phyloP scores from a whole-genome alignment of 1,140 invertebrate genomes.

The Coboldia fuscipes region DNA sequence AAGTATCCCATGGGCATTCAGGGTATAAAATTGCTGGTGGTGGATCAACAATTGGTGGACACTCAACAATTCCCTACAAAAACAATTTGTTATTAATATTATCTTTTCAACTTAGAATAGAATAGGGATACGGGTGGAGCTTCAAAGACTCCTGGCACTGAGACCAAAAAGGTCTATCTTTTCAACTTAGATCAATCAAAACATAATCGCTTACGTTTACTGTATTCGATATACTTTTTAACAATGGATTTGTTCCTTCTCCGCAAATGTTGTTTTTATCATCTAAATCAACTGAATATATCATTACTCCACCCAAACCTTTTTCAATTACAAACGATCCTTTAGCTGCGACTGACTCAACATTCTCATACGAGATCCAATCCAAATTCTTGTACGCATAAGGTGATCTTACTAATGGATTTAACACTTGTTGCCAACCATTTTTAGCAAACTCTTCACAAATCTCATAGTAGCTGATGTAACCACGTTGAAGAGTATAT shows the following conservation, averaged over 20 bases:
- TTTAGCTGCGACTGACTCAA: slow-evolving; percentile 10
- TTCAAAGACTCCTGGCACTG: no score
- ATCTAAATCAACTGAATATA: slow-evolving; percentile 53
- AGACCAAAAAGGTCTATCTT: no score
- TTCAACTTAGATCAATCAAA: no score
- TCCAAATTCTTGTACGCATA: slow-evolving; percentile 11
- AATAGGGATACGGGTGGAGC: no score
- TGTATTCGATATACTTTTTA: no score
- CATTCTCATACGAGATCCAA: slow-evolving; percentile 15
- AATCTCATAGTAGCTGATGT: slow-evolving; percentile 23
- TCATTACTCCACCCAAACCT: slow-evolving; percentile 39
- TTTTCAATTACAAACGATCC: slow-evolving; percentile 18
- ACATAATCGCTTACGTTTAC: no score
- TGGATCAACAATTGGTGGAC: no score
- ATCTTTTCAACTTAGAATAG: no score
- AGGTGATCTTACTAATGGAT: slow-evolving; percentile 16
- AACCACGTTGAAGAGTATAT: slow-evolving; percentile 40
- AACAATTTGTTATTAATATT: no score
- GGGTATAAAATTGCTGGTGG: no score
- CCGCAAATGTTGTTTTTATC: slow-evolving; percentile 39
- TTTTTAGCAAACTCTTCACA: slow-evolving; percentile 33
- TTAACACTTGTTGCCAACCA: slow-evolving; percentile 26
- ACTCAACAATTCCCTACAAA: no score
- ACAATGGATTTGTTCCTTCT: slow-evolving; percentile 25
- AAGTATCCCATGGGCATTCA: no score